phyloP scores from a whole-genome alignment of 2,797 vertebrate species.

The Aplochiton taeniatus region DNA sequence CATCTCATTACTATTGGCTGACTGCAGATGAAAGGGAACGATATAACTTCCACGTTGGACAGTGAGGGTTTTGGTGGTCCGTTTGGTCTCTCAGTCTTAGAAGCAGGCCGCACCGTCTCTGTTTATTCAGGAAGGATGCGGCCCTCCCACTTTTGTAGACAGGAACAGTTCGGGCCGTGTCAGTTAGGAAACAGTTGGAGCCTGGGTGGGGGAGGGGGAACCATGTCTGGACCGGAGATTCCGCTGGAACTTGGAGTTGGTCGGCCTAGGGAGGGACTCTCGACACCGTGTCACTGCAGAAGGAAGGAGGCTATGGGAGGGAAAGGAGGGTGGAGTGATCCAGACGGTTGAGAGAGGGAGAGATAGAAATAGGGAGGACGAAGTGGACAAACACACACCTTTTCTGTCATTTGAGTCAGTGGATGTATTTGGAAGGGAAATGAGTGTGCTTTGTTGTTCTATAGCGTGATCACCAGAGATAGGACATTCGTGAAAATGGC shows the following conservation, averaged over 20 bases:
- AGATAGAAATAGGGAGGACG: not conserved
- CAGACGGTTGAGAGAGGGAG: not conserved
- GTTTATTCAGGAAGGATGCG: conserved; percentile 12
- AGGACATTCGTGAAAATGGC: not conserved
- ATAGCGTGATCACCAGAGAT: not conserved
- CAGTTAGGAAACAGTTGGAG: not conserved
- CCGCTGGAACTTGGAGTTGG: too few species aligned
- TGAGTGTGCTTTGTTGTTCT: not conserved
- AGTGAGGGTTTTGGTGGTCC: too few species aligned
- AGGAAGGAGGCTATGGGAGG: conserved; percentile 11
- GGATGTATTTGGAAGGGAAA: conserved; percentile 21
- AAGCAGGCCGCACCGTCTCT: not conserved
- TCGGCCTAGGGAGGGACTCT: too few species aligned
- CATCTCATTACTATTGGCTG: too few species aligned
- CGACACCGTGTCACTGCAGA: not conserved
- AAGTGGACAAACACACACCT: not conserved
- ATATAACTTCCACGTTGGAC: not conserved
- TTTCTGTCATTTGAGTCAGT: not conserved
- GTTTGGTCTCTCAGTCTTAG: too few species aligned
- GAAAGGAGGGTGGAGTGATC: conserved; percentile 14
- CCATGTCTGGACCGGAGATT: not conserved
- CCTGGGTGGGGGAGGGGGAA: not conserved
- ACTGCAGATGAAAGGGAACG: conserved; percentile 2
- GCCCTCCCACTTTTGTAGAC: conserved; percentile 19
- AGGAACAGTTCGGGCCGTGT: conserved; percentile 12